These are phyloP conservation scores for Capreolus pygargus DNA, from an alignment of 2,113 vertebrate genomes.

Conservation along the genomic window DNA sequence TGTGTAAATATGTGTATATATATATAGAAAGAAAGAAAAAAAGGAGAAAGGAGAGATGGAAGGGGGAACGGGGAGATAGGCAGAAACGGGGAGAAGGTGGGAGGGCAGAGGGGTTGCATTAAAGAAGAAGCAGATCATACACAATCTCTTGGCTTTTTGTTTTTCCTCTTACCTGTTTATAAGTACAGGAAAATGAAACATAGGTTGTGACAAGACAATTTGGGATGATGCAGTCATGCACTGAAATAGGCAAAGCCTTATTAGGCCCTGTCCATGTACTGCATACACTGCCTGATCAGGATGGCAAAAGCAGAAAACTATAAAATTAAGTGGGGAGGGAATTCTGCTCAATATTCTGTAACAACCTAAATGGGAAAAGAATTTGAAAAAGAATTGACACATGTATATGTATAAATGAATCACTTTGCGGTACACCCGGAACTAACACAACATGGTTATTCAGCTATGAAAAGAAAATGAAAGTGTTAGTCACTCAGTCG, in stretches of 20 bases:
- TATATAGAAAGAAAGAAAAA: neutral
- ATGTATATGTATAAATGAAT: neutral
- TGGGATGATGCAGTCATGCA: neutral
- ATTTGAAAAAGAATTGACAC: neutral
- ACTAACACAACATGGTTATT: neutral
- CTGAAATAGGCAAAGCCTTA: neutral
- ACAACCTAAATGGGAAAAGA: neutral
- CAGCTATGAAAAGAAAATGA: neutral
- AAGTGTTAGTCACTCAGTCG: neutral
- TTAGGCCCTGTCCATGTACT: neutral
- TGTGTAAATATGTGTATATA: neutral
- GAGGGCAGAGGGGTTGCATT: neutral
- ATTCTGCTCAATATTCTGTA: neutral
- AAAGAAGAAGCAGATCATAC: neutral
- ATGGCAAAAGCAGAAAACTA: neutral
- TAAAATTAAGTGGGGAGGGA: neutral
- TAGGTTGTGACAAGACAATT: neutral
- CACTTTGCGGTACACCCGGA: fast-evolving
- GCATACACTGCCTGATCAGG: neutral
- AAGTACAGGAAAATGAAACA: neutral
- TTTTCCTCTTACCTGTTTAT: neutral
- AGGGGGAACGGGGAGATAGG: fast-evolving
- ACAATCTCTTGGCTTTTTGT: neutral
- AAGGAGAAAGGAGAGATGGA: neutral
- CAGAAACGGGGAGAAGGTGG: no score